Conservation (phyloP, 2,888 invertebrate genomes). For the Euzophera pinguis region DNA sequence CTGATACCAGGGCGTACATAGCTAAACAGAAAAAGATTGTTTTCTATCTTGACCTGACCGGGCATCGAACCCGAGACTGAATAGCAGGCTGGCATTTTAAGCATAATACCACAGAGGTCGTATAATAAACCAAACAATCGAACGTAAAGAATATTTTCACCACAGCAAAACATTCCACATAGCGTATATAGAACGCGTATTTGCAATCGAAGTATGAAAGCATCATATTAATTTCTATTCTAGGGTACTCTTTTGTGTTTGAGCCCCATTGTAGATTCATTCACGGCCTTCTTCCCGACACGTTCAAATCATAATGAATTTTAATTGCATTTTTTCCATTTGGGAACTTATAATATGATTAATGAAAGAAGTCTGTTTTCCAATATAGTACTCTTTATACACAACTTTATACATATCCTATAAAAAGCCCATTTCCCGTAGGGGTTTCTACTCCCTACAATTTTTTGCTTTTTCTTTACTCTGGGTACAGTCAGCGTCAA, state of each 20-base stretch:
- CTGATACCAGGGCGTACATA: no score
- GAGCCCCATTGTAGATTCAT: not conserved
- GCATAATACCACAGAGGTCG: no score
- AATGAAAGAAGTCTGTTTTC: not conserved
- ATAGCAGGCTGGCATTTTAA: no score
- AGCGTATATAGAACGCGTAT: not conserved
- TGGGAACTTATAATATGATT: not conserved
- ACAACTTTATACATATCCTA: no score
- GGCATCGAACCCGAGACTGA: no score
- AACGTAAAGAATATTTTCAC: not conserved
- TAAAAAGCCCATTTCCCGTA: no score
- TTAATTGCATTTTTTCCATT: constrained; percentile 2
- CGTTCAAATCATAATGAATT: not conserved
- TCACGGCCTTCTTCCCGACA: not conserved
- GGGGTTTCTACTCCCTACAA: no score
- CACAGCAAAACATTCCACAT: not conserved
- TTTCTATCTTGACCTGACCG: no score
- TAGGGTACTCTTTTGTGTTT: not conserved
- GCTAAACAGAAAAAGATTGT: no score
- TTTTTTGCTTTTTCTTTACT: no score
- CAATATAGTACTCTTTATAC: not conserved
- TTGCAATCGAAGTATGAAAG: constrained; percentile 7
- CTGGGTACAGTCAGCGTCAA: no score
- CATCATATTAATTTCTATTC: constrained; percentile 1
- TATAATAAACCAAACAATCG: not conserved